Percentiles rank a stretch among this genome's conserved stretches.
phyloP scores from a whole-genome alignment of 1,140 invertebrate species.

The Apocrypta bakeri region DNA sequence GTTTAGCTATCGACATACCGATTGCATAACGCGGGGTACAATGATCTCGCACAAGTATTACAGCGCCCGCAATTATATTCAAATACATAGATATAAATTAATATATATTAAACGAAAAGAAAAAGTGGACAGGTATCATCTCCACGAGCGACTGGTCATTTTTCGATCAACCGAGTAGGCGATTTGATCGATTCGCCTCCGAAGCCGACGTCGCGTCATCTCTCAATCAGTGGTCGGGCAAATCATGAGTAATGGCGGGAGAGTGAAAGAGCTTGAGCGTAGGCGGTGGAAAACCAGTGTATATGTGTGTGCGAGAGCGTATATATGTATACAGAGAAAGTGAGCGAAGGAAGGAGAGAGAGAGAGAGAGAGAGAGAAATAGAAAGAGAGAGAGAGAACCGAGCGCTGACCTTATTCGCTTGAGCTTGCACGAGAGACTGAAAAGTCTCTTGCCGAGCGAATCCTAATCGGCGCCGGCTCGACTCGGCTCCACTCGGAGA shows the following conservation, averaged over 20 bases:
- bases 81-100: no score
- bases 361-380: neutral
- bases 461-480: conserved; percentile 1
- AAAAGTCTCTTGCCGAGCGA: neutral
- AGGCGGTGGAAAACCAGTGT: neutral
- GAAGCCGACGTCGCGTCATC: neutral
- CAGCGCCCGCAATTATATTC: no score
- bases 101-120: no score
- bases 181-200: neutral
- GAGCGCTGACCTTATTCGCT: conserved; percentile 2
- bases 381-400: neutral
- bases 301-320: neutral
- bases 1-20: no score
- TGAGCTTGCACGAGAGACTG: conserved; percentile 10
- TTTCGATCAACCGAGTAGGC: neutral
- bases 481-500: neutral
- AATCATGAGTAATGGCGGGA: neutral
- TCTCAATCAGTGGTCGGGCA: neutral
- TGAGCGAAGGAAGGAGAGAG: neutral
- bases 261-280: neutral
- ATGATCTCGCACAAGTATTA: no score
- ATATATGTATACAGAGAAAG: neutral
- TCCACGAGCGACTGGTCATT: neutral
- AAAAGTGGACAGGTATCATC: neutral
- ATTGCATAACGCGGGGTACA: no score